Evolutionary conservation across 2,888 invertebrate species (phyloP), one percentile per base, ranked within the genome.

Genomic region (Chrysina gloriosa): DNA sequence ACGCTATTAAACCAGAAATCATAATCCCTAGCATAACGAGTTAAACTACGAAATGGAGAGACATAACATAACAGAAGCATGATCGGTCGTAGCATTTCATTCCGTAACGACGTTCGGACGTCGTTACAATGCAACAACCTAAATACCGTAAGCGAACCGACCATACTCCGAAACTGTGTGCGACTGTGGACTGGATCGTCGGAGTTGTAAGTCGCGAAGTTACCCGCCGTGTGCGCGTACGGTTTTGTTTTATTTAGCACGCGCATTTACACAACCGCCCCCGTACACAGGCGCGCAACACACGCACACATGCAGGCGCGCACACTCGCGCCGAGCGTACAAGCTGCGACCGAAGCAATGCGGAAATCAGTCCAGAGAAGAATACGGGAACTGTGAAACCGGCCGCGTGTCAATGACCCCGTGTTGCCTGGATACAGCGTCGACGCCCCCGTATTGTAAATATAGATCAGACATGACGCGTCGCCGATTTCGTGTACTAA

Each of bases 341-440:
- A 64, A 48, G 34, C 47, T 50, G 50, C 31, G 67, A 47, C 58
- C 58, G 61, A 56, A 67, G 67, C 54, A 61, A 69, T 69, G 69
- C 69, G 69, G 69, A 69, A 69, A 69, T 63, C 50, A 39, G 63
- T 58, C 52, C 66, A 58, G 66, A 67, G 63, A 68, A 56, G 63
- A 67, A 67, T 68, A 67, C 68, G 67, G 52, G 63, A 67, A 69
- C 66, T 67, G 19, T 61, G 42, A 42, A 63, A 64, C 54, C 29
- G 68, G 52, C 63, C 56, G 56, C 58, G 64, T 71, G 73, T 71
- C 73, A 71, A 72, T 72, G 73, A 73, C 73, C 73, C 64, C 68
- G 54, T 61, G 73, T 73, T 73, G 73, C 73, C 72, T 73, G 70
- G 73, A 71, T 69, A 73, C 73, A 67, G 48, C 69, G 70, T 66